These are phyloP conservation scores for Acomys russatus DNA, from an alignment of 2,797 vertebrate genomes.

Conservation along the genomic window DNA sequence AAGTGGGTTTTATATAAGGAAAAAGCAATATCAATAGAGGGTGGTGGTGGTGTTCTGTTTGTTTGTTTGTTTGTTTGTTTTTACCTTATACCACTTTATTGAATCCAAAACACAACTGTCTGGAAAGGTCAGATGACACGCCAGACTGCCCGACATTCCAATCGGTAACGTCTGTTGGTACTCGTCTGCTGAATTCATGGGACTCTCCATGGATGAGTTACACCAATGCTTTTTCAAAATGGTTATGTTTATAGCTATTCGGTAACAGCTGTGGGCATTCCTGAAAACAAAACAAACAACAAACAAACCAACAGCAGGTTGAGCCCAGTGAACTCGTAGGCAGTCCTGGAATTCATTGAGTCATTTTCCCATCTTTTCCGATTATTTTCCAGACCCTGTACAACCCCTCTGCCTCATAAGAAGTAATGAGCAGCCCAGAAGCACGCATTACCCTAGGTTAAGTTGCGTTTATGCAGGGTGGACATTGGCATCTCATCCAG, in stretches of 20 bases:
- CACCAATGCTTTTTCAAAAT: conserved; percentile 46
- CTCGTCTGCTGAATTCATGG: not conserved
- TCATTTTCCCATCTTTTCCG: not conserved
- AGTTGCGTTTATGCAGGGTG: accelerated
- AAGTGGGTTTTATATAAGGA: not conserved
- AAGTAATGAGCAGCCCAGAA: not conserved
- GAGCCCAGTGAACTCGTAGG: not conserved
- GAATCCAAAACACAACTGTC: conserved; percentile 61
- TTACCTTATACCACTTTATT: conserved; percentile 83
- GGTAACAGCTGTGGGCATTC: conserved; percentile 36
- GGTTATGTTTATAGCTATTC: conserved; percentile 67
- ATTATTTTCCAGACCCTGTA: not conserved
- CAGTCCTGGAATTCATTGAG: not conserved
- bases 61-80: not conserved
- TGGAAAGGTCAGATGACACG: conserved; percentile 68
- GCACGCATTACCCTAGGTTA: not conserved
- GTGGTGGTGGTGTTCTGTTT: not conserved
- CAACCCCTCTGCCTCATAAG: not conserved
- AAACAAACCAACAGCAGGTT: not conserved
- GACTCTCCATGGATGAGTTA: not conserved
- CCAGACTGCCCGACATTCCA: conserved; percentile 50
- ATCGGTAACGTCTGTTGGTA: conserved; percentile 59
- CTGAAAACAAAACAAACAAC: conserved; percentile 41
- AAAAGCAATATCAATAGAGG: not conserved
- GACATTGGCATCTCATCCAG: not conserved